A percentile compares a stretch with the other conserved stretches of the same genome.
Conservation (phyloP, 2,888 invertebrate genomes). For the Tuta absoluta region DNA sequence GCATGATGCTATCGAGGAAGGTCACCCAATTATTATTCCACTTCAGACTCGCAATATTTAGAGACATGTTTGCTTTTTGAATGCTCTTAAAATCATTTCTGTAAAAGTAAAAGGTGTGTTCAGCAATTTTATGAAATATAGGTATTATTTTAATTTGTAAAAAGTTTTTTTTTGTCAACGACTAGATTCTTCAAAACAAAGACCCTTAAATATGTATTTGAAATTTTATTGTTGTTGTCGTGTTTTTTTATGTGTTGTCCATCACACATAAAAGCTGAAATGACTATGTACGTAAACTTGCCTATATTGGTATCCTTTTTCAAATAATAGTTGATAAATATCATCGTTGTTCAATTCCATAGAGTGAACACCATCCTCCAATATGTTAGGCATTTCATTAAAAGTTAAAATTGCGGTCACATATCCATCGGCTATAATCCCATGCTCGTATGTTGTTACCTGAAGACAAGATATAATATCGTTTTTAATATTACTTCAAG, state of each 20-base stretch:
- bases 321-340: slow-evolving; percentile 43
- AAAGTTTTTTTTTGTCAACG: not conserved
- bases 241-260: too few relatives aligned
- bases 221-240: too few relatives aligned
- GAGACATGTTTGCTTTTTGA: slow-evolving; percentile 15
- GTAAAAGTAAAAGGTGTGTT: not conserved
- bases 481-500: not conserved
- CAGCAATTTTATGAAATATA: too few relatives aligned
- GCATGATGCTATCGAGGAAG: slow-evolving; percentile 24
- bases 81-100: slow-evolving; percentile 25
- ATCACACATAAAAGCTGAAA: not conserved
- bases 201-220: too few relatives aligned
- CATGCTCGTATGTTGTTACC: slow-evolving; percentile 32
- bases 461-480: not conserved
- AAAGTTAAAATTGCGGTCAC: slow-evolving; percentile 21
- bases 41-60: slow-evolving; percentile 15
- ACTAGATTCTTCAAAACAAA: not conserved
- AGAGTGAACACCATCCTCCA: slow-evolving; percentile 12
- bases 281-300: slow-evolving; percentile 35
- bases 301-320: slow-evolving; percentile 44
- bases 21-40: slow-evolving; percentile 27
- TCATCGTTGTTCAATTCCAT: slow-evolving; percentile 36
- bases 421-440: slow-evolving; percentile 34
- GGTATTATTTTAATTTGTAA: too few relatives aligned
- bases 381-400: slow-evolving; percentile 14